These are phyloP conservation scores for Scelioninae gen. 1 DNA, from an alignment of 2,888 invertebrate genomes.

Conservation along the genomic window DNA sequence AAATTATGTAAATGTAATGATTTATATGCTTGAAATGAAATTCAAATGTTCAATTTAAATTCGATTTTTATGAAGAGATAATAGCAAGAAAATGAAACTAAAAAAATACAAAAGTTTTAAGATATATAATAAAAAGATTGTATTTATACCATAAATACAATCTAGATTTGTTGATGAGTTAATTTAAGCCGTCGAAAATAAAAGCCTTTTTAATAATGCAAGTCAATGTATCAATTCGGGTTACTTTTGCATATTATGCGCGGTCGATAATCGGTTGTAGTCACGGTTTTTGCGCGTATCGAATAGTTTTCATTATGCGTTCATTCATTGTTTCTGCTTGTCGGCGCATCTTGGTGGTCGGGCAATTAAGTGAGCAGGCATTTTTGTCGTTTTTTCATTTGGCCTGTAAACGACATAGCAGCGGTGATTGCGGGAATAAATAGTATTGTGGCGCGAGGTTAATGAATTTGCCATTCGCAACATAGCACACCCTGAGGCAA, in stretches of 20 bases:
- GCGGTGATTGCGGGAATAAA: constrained; percentile 68
- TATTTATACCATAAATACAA: constrained; percentile 25
- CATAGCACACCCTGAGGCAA: constrained; percentile 52
- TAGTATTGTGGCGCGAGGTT: constrained; percentile 67
- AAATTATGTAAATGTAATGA: too few relatives aligned
- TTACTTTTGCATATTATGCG: constrained; percentile 51
- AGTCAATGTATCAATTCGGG: constrained; percentile 46
- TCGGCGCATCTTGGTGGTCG: constrained; percentile 71
- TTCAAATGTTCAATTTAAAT: too few relatives aligned
- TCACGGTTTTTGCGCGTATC: constrained; percentile 70
- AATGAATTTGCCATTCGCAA: constrained; percentile 72
- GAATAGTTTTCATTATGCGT: constrained; percentile 68
- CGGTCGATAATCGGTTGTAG: constrained; percentile 53
- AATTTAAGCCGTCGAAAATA: constrained; percentile 30
- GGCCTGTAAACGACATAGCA: constrained; percentile 48
- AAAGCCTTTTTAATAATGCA: constrained; percentile 27
- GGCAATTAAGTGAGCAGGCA: constrained; percentile 72
- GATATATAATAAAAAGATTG: too few relatives aligned
- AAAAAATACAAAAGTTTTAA: too few relatives aligned
- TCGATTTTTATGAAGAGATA: too few relatives aligned
- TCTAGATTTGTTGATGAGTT: constrained; percentile 25
- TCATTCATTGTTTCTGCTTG: constrained; percentile 72
- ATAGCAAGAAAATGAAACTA: too few relatives aligned
- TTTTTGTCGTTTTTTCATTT: constrained; percentile 55
- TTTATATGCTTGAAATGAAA: too few relatives aligned